Evolutionary conservation across 2,797 vertebrate genomes (phyloP).

Genomic region (Ibycter americanus): DNA sequence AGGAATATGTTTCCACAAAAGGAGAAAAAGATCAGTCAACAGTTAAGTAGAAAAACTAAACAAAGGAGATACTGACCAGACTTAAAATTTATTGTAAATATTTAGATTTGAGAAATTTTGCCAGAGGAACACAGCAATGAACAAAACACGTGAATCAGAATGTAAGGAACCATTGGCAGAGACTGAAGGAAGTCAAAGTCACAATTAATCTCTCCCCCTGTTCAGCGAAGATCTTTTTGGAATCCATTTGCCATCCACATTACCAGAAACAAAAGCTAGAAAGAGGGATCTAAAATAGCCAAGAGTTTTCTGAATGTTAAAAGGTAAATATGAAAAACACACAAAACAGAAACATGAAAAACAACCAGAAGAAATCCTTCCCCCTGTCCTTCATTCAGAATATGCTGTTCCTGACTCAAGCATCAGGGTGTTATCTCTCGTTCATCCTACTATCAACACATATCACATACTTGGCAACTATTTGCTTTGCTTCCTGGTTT

Average conservation of each 20-base stretch:
- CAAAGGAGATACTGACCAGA: not conserved
- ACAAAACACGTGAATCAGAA: not conserved
- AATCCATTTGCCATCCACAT: not conserved
- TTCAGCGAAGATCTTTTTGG: not conserved
- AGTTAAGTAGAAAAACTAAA: not conserved
- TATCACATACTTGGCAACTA: not conserved
- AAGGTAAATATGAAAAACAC: not conserved
- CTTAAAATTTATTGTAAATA: not conserved
- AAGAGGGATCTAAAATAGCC: not conserved
- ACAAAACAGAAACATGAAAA: not conserved
- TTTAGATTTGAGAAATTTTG: not conserved
- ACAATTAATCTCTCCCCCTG: not conserved
- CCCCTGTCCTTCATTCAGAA: not conserved
- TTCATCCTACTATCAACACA: not conserved
- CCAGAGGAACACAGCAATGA: not conserved
- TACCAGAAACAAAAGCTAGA: not conserved
- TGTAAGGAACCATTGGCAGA: not conserved
- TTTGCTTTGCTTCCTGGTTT: not conserved
- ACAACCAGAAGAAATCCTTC: not conserved
- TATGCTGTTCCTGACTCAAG: not conserved
- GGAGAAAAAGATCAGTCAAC: not conserved
- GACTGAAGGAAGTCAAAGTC: not conserved
- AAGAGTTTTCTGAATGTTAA: not conserved
- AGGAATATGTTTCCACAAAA: not conserved
- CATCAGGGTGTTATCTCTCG: not conserved